Percentiles rank a stretch among this genome's conserved stretches.
phyloP scores from a whole-genome alignment of 1,140 invertebrate species.

The Eciton burchellii region DNA sequence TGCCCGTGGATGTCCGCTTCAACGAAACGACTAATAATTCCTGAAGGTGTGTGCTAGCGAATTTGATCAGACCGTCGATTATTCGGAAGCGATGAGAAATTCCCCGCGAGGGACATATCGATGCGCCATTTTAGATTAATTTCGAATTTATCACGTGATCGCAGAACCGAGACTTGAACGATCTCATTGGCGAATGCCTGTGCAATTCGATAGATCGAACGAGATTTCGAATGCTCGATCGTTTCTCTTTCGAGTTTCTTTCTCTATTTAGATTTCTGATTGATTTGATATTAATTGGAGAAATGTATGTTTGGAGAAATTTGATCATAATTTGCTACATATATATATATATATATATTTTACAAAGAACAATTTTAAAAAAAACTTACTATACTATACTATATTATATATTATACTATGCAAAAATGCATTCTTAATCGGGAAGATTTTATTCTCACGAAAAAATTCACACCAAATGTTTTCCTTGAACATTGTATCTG shows the following conservation, averaged over 20 bases:
- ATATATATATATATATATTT: too few relatives aligned
- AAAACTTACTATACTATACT: too few relatives aligned
- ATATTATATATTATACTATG: too few relatives aligned
- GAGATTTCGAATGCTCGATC: background rate
- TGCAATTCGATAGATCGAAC: background rate
- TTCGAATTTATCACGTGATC: background rate
- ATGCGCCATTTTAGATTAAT: background rate
- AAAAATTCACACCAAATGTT: slow-evolving; percentile 87
- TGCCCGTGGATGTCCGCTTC: background rate
- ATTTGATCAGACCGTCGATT: background rate
- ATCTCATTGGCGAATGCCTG: background rate
- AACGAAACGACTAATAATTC: background rate
- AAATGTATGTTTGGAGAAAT: too few relatives aligned
- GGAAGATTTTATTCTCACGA: background rate
- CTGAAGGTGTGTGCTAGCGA: background rate
- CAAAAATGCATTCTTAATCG: too few relatives aligned
- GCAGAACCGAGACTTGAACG: background rate
- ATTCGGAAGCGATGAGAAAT: slow-evolving; percentile 1
- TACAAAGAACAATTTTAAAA: too few relatives aligned
- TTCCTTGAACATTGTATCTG: slow-evolving; percentile 90
- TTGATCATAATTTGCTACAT: too few relatives aligned
- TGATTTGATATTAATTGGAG: too few relatives aligned
- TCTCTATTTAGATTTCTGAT: background rate
- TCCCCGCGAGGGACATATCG: background rate
- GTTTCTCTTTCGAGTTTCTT: background rate